Percentiles rank a stretch among this genome's conserved stretches.
Evolutionary conservation across 2,888 invertebrate genomes (phyloP).

Genomic region (Nycteola revayana): DNA sequence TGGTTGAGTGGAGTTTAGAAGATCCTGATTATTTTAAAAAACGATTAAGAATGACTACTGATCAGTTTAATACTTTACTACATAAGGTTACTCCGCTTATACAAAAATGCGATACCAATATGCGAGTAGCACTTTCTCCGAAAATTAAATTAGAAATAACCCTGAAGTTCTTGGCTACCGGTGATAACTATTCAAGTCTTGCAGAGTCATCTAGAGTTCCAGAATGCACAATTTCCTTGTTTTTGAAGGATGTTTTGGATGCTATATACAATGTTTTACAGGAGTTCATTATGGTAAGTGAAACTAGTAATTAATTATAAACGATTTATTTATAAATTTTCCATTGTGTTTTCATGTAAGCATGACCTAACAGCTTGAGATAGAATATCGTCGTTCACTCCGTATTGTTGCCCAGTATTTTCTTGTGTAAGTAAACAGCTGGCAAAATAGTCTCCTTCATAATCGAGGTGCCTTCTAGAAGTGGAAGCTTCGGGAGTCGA

Average conservation of each 20-base stretch:
- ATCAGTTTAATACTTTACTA: constrained; percentile 34
- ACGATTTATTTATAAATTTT: constrained; percentile 35
- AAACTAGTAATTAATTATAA: constrained; percentile 35
- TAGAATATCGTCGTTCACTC: constrained; percentile 40
- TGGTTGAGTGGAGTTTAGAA: constrained; percentile 30
- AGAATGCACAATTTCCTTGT: constrained; percentile 40
- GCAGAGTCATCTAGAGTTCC: constrained; percentile 44
- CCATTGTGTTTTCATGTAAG: constrained; percentile 30
- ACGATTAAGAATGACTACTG: constrained; percentile 34
- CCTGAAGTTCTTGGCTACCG: constrained; percentile 32
- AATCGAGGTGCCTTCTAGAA: constrained; percentile 39
- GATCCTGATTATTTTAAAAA: constrained; percentile 33
- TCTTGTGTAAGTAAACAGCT: constrained; percentile 42
- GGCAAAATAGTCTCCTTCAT: constrained; percentile 46
- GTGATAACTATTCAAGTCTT: constrained; percentile 37
- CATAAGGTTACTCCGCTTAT: constrained; percentile 33
- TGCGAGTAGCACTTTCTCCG: constrained; percentile 32
- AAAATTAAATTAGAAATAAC: constrained; percentile 32
- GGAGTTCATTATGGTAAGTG: constrained; percentile 31
- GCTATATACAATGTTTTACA: constrained; percentile 36
- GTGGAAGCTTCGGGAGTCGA: constrained; percentile 27
- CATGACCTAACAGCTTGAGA: constrained; percentile 38
- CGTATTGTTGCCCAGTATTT: constrained; percentile 43
- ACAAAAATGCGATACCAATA: constrained; percentile 33
- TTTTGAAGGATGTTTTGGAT: constrained; percentile 43